Evolutionary conservation across 2,797 vertebrate genomes (phyloP).

Genomic region (Brachyalestes nurse): DNA sequence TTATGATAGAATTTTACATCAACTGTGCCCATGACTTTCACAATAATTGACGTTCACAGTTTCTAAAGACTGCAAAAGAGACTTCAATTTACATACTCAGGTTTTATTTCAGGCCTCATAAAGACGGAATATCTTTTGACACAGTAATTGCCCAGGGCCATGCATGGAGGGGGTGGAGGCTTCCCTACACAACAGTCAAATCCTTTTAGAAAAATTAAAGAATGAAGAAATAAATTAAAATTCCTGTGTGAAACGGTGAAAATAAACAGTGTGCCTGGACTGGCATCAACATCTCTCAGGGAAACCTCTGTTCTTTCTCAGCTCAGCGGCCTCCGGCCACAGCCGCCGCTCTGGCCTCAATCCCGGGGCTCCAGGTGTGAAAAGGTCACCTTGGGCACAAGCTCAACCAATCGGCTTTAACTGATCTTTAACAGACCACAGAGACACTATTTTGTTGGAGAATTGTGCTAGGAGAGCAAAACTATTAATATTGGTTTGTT

Average conservation of each 20-base stretch:
- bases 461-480: neutral
- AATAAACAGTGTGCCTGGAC: slow-evolving; percentile 96
- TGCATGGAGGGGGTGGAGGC: slow-evolving; percentile 56
- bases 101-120: slow-evolving; percentile 51
- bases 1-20: neutral
- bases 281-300: slow-evolving; percentile 89
- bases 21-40: neutral
- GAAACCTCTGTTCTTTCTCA: slow-evolving; percentile 90
- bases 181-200: slow-evolving; percentile 83
- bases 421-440: slow-evolving; percentile 80
- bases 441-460: neutral
- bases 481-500: neutral
- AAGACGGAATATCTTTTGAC: slow-evolving; percentile 89
- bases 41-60: neutral
- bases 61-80: neutral
- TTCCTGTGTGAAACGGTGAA: slow-evolving; percentile 95
- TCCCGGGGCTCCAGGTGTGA: slow-evolving; percentile 83
- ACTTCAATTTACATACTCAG: slow-evolving; percentile 21
- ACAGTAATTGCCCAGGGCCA: slow-evolving; percentile 84
- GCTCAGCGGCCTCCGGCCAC: slow-evolving; percentile 67
- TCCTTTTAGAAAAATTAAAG: slow-evolving; percentile 73
- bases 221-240: slow-evolving; percentile 97
- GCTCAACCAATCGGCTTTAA: slow-evolving; percentile 39
- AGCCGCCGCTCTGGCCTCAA: slow-evolving; percentile 57
- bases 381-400: slow-evolving; percentile 81